Evolutionary conservation across 2,113 vertebrate species (phyloP).

Genomic region (Silurus glanis): DNA sequence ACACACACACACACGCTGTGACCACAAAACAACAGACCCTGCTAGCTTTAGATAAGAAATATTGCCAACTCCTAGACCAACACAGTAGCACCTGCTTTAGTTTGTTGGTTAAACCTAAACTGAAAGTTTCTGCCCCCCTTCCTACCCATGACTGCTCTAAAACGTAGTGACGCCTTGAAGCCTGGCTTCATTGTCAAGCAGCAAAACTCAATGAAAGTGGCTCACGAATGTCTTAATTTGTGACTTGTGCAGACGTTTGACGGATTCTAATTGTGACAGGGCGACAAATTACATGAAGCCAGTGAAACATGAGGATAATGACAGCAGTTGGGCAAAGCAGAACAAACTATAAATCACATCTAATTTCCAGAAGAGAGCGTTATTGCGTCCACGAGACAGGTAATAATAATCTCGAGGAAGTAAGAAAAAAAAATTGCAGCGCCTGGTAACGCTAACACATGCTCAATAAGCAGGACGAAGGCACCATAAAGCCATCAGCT

Average conservation of each 20-base stretch:
- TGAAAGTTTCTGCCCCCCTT: background rate
- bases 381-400: background rate
- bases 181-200: background rate
- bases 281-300: background rate
- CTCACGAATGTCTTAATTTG: background rate
- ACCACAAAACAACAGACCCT: slow-evolving; percentile 37
- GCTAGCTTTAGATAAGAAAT: slow-evolving; percentile 50
- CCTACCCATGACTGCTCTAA: background rate
- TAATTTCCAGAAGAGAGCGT: slow-evolving; percentile 3
- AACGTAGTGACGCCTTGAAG: background rate
- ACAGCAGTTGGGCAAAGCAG: background rate
- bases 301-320: background rate
- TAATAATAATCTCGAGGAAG: background rate
- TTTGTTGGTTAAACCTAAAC: slow-evolving; percentile 29
- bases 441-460: background rate
- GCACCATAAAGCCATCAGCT: background rate
- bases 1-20: slow-evolving; percentile 19
- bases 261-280: background rate
- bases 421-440: background rate
- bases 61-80: slow-evolving; percentile 34
- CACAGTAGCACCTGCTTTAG: slow-evolving; percentile 14
- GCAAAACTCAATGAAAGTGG: background rate
- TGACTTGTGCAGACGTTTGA: background rate
- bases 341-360: background rate
- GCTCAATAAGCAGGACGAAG: background rate